These are phyloP conservation scores for Aythya baeri DNA, from an alignment of 2,113 vertebrate genomes.

Conservation along the genomic window DNA sequence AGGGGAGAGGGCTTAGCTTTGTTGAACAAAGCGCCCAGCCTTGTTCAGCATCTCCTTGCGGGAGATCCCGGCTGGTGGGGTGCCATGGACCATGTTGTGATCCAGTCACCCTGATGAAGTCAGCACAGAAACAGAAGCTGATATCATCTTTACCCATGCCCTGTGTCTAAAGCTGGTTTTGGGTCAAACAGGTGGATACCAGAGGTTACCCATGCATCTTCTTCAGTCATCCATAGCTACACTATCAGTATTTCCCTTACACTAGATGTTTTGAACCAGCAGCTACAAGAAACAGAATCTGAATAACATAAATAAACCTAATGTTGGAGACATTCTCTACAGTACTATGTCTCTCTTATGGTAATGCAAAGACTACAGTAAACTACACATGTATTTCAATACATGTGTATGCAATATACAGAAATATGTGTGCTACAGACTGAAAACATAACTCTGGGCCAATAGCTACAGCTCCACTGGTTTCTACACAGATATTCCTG, in stretches of 20 bases:
- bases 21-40: fast-evolving
- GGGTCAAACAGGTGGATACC: background rate
- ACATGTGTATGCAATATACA: background rate
- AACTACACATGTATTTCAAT: background rate
- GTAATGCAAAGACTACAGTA: background rate
- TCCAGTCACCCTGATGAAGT: background rate
- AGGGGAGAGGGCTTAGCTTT: background rate
- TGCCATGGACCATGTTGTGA: background rate
- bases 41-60: background rate
- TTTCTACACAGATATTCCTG: background rate
- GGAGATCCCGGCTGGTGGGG: background rate
- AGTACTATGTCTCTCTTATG: background rate
- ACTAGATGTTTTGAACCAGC: background rate
- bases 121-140: background rate
- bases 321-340: background rate
- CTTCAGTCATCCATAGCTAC: background rate
- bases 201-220: background rate
- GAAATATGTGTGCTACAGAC: background rate
- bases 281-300: background rate
- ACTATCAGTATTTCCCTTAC: background rate
- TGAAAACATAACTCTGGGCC: background rate
- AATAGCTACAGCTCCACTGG: background rate
- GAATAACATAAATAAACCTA: background rate
- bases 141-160: background rate
- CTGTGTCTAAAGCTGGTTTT: background rate